phyloP scores from a whole-genome alignment of 2,888 invertebrate species.

The Hydrotaea cyrtoneurina region DNA sequence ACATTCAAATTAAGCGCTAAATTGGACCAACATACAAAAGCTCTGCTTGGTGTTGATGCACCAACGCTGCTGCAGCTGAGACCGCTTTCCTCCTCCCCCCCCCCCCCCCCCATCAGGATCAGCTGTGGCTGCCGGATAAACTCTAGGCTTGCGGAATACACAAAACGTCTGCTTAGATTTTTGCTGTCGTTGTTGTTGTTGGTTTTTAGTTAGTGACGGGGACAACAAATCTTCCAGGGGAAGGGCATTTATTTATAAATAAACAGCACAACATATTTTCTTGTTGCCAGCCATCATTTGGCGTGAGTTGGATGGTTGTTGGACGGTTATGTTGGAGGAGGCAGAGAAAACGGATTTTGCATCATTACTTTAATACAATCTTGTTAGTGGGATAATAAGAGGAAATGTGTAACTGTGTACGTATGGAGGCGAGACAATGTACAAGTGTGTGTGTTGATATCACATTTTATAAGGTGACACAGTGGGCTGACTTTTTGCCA shows the following conservation, averaged over 20 bases:
- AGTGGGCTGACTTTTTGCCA: background rate
- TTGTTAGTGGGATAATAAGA: slow-evolving; percentile 32
- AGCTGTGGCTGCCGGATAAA: background rate
- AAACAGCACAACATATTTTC: slow-evolving; percentile 19
- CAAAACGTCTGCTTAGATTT: background rate
- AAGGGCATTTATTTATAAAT: slow-evolving; percentile 18
- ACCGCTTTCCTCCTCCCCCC: background rate
- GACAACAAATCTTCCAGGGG: background rate
- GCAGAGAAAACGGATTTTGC: slow-evolving; percentile 30
- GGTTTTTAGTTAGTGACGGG: background rate
- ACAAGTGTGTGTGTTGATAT: background rate
- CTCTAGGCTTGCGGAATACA: background rate
- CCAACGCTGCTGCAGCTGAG: too few relatives aligned
- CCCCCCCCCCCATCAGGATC: too few relatives aligned
- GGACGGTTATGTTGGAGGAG: background rate
- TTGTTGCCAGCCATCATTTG: background rate
- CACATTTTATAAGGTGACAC: background rate
- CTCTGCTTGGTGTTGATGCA: slow-evolving; percentile 15
- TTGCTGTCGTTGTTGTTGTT: too few relatives aligned
- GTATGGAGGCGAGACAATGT: background rate
- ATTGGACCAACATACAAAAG: slow-evolving; percentile 65
- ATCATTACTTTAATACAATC: slow-evolving; percentile 44
- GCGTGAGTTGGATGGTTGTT: background rate
- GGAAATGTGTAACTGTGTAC: background rate
- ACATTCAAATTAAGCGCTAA: slow-evolving; percentile 74